Evolutionary conservation across 2,888 invertebrate genomes (phyloP).

Genomic region (Papilio gigon): DNA sequence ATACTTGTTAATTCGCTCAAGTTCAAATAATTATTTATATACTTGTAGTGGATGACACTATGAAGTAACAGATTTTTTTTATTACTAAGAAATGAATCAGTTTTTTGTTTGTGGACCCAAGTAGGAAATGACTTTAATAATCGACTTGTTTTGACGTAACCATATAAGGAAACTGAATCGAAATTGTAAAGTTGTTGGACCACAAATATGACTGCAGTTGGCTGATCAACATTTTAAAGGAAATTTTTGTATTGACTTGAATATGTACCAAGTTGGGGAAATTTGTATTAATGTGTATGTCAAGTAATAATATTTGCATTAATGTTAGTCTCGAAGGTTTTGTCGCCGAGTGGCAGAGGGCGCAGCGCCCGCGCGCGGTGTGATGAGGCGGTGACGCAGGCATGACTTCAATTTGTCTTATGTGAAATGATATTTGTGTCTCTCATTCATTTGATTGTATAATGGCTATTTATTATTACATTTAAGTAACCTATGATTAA

Average conservation of each 20-base stretch:
- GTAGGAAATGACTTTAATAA: constrained; percentile 29
- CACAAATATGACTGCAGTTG: constrained; percentile 65
- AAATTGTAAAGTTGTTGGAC: constrained; percentile 70
- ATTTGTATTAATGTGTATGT: constrained; percentile 47
- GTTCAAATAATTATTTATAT: background rate
- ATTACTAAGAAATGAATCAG: too few species aligned
- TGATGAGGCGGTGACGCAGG: constrained; percentile 34
- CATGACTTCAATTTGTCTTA: constrained; percentile 60
- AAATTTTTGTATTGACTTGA: constrained; percentile 51
- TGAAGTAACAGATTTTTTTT: background rate
- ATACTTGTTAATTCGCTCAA: background rate
- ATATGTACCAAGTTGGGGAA: constrained; percentile 47
- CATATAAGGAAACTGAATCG: constrained; percentile 55
- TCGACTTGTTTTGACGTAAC: constrained; percentile 44
- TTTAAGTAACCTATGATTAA: constrained; percentile 79
- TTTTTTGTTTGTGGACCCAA: background rate
- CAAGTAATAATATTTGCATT: constrained; percentile 41
- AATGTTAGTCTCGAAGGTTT: constrained; percentile 40
- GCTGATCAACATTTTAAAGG: constrained; percentile 77
- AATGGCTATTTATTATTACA: constrained; percentile 81
- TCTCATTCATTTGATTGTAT: constrained; percentile 77
- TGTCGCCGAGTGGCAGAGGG: constrained; percentile 39
- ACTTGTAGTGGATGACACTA: background rate
- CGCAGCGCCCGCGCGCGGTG: constrained; percentile 33
- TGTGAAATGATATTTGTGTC: constrained; percentile 80